Base-by-base conservation (phyloP, 2,113 vertebrate genomes). In the Heterocephalus glaber region DNA sequence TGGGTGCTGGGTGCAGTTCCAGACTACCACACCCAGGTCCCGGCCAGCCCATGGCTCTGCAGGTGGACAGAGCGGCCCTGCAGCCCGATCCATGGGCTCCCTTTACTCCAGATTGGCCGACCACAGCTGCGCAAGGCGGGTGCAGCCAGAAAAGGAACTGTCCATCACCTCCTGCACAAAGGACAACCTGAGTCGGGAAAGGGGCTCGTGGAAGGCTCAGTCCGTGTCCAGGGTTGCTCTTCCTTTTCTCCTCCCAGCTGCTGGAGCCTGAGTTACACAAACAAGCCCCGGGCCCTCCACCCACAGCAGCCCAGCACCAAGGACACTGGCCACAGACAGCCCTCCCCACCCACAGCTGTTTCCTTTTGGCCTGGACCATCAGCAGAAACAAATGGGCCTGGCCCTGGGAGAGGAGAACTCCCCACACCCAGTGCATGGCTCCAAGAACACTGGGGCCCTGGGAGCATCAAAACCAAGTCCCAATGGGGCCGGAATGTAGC, bases 311-410 rank as follows among this genome's bases (percentile, higher is more conserved):
- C 33, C 35, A 77, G 79, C 47, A 10, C 26, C 1, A 47, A 60
- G 47, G 68, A 92, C 80, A 63, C 52, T 90, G 94, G 92, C 79
- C 82, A 14, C 54, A 41, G 49, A 38, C 63, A 14, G 54, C 11
- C 16, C 56, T 58, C 56, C 56, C 4, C 56, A 16, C 56, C 4
- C 92, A 84, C 97, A 96, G 92, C 92, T 97, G 96, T 96, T 96
- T 95, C 95, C 95, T 92, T 65, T 94, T 72, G 87, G 28, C 52
- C 2, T 89, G 92, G 85, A 30, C 52, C 20, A 65, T 82, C 96
- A 92, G 44, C 54, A 89, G 83, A 87, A 91, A 47, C n/a, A 11
- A n/a, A n/a, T n/a, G n/a, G 83, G 56, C 95, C 86, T 0, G 30
- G 83, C 66, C 82, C 41, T 0, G 0, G 52, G 41, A 38, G 82